A percentile compares a stretch with the other conserved stretches of the same genome.
Conservation (phyloP, 92 coral and sea anemone species). For the Phenganax subtilis region DNA sequence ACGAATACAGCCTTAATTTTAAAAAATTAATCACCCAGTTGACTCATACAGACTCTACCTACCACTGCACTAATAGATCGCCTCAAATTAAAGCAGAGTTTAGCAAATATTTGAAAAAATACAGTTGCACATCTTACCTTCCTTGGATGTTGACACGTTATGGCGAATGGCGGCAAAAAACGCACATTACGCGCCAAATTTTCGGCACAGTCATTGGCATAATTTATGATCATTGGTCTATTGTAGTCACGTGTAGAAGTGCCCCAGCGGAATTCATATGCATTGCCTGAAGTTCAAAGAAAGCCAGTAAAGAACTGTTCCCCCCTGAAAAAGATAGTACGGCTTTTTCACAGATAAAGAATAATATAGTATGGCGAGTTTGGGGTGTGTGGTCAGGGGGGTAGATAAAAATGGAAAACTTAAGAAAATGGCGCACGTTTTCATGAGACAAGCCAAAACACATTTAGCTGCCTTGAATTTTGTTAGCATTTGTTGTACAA, state of each 20-base stretch:
- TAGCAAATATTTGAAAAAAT: background rate
- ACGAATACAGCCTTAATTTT: background rate
- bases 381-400: too few species aligned
- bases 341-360: too few species aligned
- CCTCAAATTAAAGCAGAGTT: background rate
- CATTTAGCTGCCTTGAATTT: too few species aligned
- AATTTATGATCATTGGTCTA: background rate
- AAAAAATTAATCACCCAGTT: background rate
- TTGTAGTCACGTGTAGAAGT: conserved; percentile 6
- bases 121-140: conserved; percentile 2
- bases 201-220: background rate
- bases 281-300: too few species aligned
- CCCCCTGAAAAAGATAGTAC: too few species aligned
- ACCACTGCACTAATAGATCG: background rate
- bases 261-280: too few species aligned
- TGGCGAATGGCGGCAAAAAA: conserved; percentile 19
- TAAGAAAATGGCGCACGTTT: too few species aligned
- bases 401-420: too few species aligned
- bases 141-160: background rate
- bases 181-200: conserved; percentile 36
- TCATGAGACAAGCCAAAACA: too few species aligned
- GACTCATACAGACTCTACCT: background rate
- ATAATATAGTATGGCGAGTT: too few species aligned
- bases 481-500: too few species aligned
- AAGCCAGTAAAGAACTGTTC: too few species aligned